Conservation (phyloP, 2,888 invertebrate genomes). For the Amiota mariae region DNA sequence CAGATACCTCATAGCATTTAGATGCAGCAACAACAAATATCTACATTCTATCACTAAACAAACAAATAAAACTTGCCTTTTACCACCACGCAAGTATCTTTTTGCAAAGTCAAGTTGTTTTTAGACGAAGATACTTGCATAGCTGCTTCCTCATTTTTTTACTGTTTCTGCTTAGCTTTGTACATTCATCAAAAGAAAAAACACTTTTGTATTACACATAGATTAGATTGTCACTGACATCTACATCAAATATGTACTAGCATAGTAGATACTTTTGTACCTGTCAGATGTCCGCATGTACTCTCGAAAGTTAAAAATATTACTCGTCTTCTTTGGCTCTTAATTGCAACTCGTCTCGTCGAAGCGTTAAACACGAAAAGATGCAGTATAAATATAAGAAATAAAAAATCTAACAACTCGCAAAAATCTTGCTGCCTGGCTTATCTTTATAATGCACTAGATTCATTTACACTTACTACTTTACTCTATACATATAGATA, state of each 20-base stretch:
- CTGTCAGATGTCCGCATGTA: not conserved
- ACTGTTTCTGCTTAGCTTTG: not conserved
- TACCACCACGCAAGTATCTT: constrained; percentile 10
- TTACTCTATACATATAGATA: not conserved
- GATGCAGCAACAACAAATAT: constrained; percentile 8
- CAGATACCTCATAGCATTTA: not conserved
- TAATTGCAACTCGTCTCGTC: constrained; percentile 15
- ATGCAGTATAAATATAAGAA: not conserved
- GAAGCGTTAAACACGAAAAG: constrained; percentile 29
- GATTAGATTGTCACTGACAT: constrained; percentile 51
- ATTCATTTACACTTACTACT: not conserved
- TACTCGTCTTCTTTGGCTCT: not conserved
- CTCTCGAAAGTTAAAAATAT: not conserved
- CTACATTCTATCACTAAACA: not conserved
- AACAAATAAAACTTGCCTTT: not conserved
- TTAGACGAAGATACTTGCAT: too few relatives aligned
- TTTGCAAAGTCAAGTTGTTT: not conserved
- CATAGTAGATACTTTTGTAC: constrained; percentile 9
- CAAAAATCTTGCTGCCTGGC: not conserved
- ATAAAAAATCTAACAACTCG: not conserved
- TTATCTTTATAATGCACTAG: constrained; percentile 25
- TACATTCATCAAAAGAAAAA: constrained; percentile 6
- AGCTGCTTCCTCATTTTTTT: not conserved
- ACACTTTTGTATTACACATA: constrained; percentile 34
- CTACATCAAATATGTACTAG: constrained; percentile 23